Evolutionary conservation across 1,140 invertebrate genomes (phyloP).

Genomic region (Agrypnia vestita): DNA sequence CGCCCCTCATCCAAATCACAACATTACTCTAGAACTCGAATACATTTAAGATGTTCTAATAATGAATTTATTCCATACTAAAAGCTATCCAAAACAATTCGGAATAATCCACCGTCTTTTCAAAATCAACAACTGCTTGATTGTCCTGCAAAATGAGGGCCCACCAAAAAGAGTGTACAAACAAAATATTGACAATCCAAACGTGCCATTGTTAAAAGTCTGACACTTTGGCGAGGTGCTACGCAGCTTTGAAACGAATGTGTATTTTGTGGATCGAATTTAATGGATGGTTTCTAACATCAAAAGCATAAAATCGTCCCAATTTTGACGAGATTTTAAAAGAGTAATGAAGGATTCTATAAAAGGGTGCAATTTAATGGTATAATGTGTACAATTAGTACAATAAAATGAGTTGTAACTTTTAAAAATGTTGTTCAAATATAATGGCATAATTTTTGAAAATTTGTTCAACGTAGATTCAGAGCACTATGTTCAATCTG

Average conservation of each 20-base stretch:
- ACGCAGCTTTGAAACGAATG: neutral
- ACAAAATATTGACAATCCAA: neutral
- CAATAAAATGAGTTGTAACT: too few relatives aligned
- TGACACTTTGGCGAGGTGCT: neutral
- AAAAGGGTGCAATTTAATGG: neutral
- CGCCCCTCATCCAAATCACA: neutral
- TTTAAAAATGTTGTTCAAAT: too few relatives aligned
- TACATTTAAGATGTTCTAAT: slow-evolving; percentile 28
- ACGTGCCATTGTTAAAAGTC: neutral
- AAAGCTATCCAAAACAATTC: slow-evolving; percentile 23
- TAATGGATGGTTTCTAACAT: slow-evolving; percentile 2
- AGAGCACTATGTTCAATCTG: too few relatives aligned
- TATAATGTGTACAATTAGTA: too few relatives aligned
- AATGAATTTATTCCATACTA: slow-evolving; percentile 14
- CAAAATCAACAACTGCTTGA: neutral
- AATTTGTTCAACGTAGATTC: too few relatives aligned
- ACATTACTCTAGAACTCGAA: neutral
- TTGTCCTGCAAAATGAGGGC: neutral
- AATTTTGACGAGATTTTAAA: neutral
- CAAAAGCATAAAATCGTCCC: slow-evolving; percentile 16
- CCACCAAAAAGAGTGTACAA: neutral
- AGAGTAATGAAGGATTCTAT: neutral
- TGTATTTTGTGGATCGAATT: neutral
- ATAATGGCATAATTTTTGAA: too few relatives aligned
- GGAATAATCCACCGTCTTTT: neutral